Percentiles rank a stretch among this genome's conserved stretches.
Conservation (phyloP, 2,888 invertebrate species). For the Helicoverpa assulta region DNA sequence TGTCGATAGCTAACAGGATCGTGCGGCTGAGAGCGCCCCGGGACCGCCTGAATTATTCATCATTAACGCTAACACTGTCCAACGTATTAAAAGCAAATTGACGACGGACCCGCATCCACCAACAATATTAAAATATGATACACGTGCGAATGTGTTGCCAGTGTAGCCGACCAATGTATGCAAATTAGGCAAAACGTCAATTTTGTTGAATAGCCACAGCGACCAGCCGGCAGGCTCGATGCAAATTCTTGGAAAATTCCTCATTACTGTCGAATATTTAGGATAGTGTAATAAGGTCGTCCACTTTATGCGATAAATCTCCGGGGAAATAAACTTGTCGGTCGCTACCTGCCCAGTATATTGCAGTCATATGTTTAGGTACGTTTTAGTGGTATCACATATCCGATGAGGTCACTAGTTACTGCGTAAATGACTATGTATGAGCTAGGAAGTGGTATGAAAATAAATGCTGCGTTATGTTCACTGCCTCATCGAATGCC, state of each 20-base stretch:
- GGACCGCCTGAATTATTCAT: conserved; percentile 70
- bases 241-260: conserved; percentile 36
- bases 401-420: no score
- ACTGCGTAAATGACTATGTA: no score
- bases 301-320: conserved; percentile 2
- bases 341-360: neutral
- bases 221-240: conserved; percentile 19
- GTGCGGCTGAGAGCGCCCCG: conserved; percentile 22
- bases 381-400: neutral
- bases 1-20: neutral
- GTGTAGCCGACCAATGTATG: conserved; percentile 43
- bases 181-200: conserved; percentile 51
- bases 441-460: no score
- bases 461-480: no score
- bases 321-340: neutral
- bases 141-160: conserved; percentile 44
- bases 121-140: conserved; percentile 50
- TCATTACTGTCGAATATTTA: conserved; percentile 26
- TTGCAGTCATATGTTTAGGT: neutral
- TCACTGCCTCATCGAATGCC: no score
- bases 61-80: conserved; percentile 71
- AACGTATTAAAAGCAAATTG: conserved; percentile 61
- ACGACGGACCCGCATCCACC: conserved; percentile 24
- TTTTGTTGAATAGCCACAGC: conserved; percentile 35
- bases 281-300: conserved; percentile 11